Conservation (phyloP, 2,888 invertebrate species). For the Platycheirus rosarum region DNA sequence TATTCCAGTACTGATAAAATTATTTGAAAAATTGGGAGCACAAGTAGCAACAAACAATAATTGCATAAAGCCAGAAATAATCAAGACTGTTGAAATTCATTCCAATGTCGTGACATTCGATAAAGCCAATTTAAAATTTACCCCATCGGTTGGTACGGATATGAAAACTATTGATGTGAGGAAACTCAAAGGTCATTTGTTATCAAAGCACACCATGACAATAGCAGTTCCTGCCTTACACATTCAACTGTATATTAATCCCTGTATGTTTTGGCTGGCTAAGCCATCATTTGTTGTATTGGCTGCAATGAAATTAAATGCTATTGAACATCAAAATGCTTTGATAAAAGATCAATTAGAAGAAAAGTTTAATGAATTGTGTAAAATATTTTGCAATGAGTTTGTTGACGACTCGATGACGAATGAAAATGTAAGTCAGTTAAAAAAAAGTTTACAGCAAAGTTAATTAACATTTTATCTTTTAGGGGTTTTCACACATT, state of each 20-base stretch:
- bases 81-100: constrained; percentile 86
- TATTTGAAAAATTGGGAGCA: constrained; percentile 81
- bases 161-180: constrained; percentile 82
- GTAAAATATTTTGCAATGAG: constrained; percentile 86
- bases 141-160: constrained; percentile 77
- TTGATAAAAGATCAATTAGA: constrained; percentile 27
- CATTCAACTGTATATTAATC: constrained; percentile 90
- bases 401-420: constrained; percentile 86
- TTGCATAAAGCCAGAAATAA: constrained; percentile 83
- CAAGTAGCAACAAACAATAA: constrained; percentile 83
- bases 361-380: constrained; percentile 76
- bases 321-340: constrained; percentile 64
- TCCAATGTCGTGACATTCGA: constrained; percentile 80
- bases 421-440: constrained; percentile 82
- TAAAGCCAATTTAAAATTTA: constrained; percentile 77
- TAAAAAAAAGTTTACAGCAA: too few relatives aligned
- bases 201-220: constrained; percentile 87
- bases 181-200: constrained; percentile 84
- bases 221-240: constrained; percentile 88
- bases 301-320: constrained; percentile 79
- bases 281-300: constrained; percentile 86
- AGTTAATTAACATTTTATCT: too few relatives aligned
- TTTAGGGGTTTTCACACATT: constrained; percentile 83
- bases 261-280: constrained; percentile 87
- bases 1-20: constrained; percentile 77